Evolutionary conservation across 2,797 vertebrate species (phyloP), one percentile per base, ranked within the genome.

Genomic region (Odontamblyopus lacepedii): DNA sequence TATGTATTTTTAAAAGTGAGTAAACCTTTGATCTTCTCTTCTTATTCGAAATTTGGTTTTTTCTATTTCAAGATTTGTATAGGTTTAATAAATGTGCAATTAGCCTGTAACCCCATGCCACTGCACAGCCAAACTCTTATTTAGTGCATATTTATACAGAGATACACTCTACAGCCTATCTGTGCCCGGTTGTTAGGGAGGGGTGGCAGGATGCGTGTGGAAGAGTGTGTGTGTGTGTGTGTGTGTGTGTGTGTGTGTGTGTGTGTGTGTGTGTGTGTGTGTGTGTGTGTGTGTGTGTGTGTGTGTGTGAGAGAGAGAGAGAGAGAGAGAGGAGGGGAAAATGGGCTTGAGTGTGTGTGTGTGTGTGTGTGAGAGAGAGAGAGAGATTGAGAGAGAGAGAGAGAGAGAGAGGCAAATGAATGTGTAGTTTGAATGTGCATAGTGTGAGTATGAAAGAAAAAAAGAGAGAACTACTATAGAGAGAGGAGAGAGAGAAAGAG

Each of bases 321-420:
- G 27, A 19, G 30, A 30, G 30, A 30, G 4, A 30, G 4, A 30
- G 30, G 30, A 30, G 30, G 30, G 30, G 30, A 30, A 30, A 30
- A 30, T 30, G 30, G 30, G 30, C 30, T 30, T 30, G 30, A 30
- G 30, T 35, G 32, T 35, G 32, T 35, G 32, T 35, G 32, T 35
- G 32, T 57, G 73, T 60, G 66, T 23, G 7, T 55, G 70, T 55
- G 67, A 9, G 80, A 85, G 70, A 30, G 15, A 7, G 55, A 11
- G 55, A 11, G 8, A 23, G 55, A 19, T 18, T 11, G 32, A 32
- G 32, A 32, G 0, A 32, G 5, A 32, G 32, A 30, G 30, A 4
- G 30, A 30, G 30, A 30, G 30, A 30, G 30, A 30, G 32, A 32
- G 32, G 32, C 3, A 0, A 32, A 32, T 51, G 50, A 51, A 12